These are phyloP conservation scores for Mionectes macconnelli DNA, from an alignment of 2,113 vertebrate genomes.

Conservation along the genomic window DNA sequence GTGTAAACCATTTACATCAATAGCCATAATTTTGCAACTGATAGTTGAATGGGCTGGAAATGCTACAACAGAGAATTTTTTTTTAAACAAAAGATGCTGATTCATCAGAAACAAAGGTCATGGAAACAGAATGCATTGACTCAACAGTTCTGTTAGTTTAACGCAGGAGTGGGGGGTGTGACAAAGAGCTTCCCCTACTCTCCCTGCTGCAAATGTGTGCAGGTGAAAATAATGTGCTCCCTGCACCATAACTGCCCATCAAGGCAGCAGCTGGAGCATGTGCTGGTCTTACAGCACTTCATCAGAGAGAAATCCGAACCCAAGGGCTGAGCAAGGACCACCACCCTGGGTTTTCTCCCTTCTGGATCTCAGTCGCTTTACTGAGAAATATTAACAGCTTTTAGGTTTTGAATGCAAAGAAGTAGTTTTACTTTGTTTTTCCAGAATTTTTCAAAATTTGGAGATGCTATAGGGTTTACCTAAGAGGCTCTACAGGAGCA, in stretches of 20 bases:
- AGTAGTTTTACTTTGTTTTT: not conserved
- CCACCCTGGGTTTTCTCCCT: not conserved
- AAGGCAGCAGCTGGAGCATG: not conserved
- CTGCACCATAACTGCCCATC: not conserved
- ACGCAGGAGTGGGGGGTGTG: rapidly evolving
- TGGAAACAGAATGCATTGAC: not conserved
- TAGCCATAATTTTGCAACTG: constrained; percentile 22
- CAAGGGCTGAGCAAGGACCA: not conserved
- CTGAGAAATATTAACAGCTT: not conserved
- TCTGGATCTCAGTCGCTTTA: not conserved
- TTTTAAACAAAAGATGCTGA: not conserved
- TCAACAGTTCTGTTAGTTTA: not conserved
- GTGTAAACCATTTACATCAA: constrained; percentile 14
- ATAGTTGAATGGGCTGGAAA: not conserved
- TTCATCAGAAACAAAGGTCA: not conserved
- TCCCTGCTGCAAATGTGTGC: not conserved
- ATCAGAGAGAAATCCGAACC: not conserved
- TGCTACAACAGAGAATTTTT: not conserved
- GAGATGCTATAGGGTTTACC: not conserved
- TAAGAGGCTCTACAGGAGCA: not conserved
- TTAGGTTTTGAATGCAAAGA: not conserved
- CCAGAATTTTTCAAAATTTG: not conserved
- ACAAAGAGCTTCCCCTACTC: not conserved
- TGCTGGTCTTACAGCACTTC: not conserved
- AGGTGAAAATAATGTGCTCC: not conserved